Percentiles rank a stretch among this genome's conserved stretches.
phyloP scores from a whole-genome alignment of 2,797 vertebrate species.

The Clarias pachynema region DNA sequence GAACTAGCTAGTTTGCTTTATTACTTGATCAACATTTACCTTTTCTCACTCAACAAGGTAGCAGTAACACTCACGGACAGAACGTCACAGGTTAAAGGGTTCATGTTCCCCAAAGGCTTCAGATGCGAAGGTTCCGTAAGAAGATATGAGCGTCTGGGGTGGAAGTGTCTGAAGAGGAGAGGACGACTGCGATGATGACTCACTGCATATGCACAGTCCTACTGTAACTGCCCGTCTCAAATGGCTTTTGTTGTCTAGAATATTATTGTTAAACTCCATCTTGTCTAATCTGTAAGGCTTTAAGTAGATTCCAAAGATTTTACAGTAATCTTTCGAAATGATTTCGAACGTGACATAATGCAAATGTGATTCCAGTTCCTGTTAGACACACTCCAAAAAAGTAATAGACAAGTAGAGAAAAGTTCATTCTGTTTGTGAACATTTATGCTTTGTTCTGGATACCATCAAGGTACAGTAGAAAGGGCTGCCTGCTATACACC shows the following conservation, averaged over 20 bases:
- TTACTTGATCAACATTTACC: not conserved
- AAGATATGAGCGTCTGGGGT: not conserved
- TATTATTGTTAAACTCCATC: not conserved
- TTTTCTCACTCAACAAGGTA: not conserved
- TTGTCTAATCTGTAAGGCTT: not conserved
- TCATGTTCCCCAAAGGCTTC: too few species aligned
- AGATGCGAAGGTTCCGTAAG: not conserved
- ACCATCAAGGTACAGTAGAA: too few species aligned
- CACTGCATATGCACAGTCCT: constrained; percentile 7
- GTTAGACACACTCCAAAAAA: not conserved
- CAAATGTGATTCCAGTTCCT: not conserved
- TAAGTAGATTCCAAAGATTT: not conserved
- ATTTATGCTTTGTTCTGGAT: too few species aligned
- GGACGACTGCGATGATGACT: not conserved
- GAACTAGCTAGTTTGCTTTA: not conserved
- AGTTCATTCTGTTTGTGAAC: not conserved
- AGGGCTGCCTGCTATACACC: too few species aligned
- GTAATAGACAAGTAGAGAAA: not conserved
- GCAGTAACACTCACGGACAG: not conserved
- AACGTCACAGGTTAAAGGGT: not conserved
- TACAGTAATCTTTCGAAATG: not conserved
- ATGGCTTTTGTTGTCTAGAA: not conserved
- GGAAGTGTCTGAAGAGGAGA: not conserved
- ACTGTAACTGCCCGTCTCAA: not conserved
- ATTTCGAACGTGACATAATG: too few species aligned